Conservation (phyloP, 2,113 vertebrate genomes). For the Brachyhypopomus occidentalis region DNA sequence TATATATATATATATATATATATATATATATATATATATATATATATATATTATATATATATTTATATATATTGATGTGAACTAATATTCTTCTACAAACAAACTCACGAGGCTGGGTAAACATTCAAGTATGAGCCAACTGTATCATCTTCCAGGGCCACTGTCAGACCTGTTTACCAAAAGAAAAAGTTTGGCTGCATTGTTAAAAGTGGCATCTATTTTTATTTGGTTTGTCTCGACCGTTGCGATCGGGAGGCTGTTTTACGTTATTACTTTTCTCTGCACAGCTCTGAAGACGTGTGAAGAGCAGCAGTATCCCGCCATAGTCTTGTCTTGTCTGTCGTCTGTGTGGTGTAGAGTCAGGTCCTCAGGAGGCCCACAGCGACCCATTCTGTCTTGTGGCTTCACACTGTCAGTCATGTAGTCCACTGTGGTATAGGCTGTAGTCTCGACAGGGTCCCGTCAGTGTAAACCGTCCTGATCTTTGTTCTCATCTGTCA, state of each 20-base stretch:
- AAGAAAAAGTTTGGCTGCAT: constrained; percentile 13
- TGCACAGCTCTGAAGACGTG: constrained; percentile 77
- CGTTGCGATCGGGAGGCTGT: neutral
- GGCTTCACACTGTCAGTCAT: constrained; percentile 77
- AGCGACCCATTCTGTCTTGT: constrained; percentile 81
- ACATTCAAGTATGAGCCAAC: constrained; percentile 87
- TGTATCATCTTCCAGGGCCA: neutral
- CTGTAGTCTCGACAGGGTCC: constrained; percentile 38
- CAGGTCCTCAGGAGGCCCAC: constrained; percentile 50
- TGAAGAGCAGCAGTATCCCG: constrained; percentile 65
- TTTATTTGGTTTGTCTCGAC: neutral
- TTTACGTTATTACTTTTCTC: constrained; percentile 50
- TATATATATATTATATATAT: no score
- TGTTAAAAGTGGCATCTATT: constrained; percentile 10
- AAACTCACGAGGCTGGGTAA: constrained; percentile 86
- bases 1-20: no score
- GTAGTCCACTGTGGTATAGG: constrained; percentile 48
- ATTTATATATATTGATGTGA: constrained; percentile 80
- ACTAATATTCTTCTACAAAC: constrained; percentile 82
- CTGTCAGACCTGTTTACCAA: constrained; percentile 22
- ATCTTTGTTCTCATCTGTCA: constrained; percentile 69
- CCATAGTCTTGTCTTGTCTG: constrained; percentile 80
- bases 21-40: no score
- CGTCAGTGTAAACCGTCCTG: constrained; percentile 68
- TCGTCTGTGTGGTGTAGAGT: constrained; percentile 80